Evolutionary conservation across 2,113 vertebrate genomes (phyloP).

Genomic region (Otis tarda): DNA sequence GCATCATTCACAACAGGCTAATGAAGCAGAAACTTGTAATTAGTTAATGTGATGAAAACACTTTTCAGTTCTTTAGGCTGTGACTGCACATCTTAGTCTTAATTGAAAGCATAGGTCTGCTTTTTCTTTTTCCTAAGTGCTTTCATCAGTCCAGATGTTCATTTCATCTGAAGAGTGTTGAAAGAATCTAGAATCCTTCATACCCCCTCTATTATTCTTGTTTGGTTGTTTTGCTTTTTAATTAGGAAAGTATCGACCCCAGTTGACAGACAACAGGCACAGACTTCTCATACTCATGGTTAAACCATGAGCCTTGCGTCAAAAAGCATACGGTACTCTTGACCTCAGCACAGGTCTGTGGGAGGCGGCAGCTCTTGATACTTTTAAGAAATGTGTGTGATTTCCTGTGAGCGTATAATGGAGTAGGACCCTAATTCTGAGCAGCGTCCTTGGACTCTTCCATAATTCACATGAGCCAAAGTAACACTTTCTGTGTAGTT

Average conservation of each 20-base stretch:
- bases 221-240: neutral
- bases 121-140: neutral
- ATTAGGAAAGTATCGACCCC: no score
- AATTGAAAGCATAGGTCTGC: neutral
- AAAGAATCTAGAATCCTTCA: neutral
- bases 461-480: rapidly evolving
- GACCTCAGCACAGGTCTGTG: neutral
- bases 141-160: neutral
- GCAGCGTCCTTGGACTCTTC: neutral
- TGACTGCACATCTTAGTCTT: neutral
- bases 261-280: no score
- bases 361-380: neutral
- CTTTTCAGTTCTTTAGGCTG: neutral
- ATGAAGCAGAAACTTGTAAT: neutral
- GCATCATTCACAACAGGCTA: neutral
- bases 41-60: neutral
- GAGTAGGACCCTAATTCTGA: neutral
- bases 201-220: no score
- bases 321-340: neutral
- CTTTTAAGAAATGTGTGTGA: neutral
- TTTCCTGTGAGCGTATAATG: neutral
- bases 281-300: neutral
- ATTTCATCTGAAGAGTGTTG: neutral
- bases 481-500: neutral
- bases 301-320: neutral